A percentile compares a stretch with the other conserved stretches of the same genome.
Conservation (phyloP, 2,113 vertebrate species). For the Macrotis lagotis region DNA sequence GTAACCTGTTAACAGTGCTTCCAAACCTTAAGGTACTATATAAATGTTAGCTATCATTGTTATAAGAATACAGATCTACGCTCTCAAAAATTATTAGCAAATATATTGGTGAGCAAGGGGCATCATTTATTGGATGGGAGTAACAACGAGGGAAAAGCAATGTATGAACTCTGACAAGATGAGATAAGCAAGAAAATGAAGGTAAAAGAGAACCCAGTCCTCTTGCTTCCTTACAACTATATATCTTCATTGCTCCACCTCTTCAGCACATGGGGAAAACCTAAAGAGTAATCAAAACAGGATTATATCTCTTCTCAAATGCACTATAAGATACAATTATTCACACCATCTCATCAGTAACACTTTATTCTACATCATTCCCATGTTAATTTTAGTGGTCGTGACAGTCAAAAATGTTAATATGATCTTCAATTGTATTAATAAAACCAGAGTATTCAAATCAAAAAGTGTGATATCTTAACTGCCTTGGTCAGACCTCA, state of each 20-base stretch:
- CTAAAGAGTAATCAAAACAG: slow-evolving; percentile 33
- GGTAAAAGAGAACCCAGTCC: not conserved
- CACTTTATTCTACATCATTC: not conserved
- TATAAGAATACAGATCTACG: not conserved
- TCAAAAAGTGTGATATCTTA: not conserved
- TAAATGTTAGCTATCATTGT: not conserved
- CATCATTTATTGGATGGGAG: not conserved
- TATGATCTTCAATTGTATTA: not conserved
- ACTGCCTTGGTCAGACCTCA: not conserved
- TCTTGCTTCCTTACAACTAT: not conserved
- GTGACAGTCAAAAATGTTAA: not conserved
- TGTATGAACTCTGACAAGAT: not conserved
- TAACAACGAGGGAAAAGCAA: not conserved
- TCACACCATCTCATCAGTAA: not conserved
- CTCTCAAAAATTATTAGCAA: not conserved
- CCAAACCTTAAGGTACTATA: not conserved
- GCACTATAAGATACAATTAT: not conserved
- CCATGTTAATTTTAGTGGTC: not conserved
- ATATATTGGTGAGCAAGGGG: not conserved
- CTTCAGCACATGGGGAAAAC: not conserved
- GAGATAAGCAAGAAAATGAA: not conserved
- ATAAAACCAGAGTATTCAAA: not conserved
- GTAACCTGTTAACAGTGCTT: not conserved
- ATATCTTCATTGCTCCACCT: not conserved
- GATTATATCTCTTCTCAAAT: not conserved